Evolutionary conservation across 1,140 invertebrate species (phyloP).

Genomic region (Coptotermes formosanus): DNA sequence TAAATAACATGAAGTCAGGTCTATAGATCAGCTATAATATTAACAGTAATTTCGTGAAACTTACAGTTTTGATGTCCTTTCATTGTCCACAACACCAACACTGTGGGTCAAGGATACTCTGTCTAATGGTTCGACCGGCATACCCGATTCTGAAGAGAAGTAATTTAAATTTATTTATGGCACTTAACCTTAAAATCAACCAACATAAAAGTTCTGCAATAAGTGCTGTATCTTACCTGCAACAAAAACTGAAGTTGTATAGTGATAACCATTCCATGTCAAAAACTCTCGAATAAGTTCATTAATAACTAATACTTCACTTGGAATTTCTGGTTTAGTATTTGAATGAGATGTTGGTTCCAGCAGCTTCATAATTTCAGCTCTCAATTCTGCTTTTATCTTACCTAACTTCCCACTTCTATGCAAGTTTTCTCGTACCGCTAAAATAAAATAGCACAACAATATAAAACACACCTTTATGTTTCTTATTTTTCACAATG

Average conservation of each 20-base stretch:
- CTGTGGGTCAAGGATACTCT: conserved; percentile 44
- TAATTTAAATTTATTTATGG: too few relatives aligned
- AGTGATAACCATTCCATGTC: conserved; percentile 52
- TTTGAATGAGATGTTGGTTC: conserved; percentile 36
- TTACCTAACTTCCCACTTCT: conserved; percentile 46
- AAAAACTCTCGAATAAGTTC: conserved; percentile 52
- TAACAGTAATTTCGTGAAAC: conserved; percentile 41
- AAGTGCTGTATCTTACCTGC: conserved; percentile 42
- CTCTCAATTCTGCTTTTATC: conserved; percentile 50
- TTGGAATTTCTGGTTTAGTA: conserved; percentile 40
- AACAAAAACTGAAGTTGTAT: conserved; percentile 46
- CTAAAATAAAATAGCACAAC: conserved; percentile 38
- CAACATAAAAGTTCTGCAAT: background rate
- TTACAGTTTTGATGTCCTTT: conserved; percentile 45
- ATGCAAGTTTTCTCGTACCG: conserved; percentile 49
- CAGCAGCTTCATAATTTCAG: conserved; percentile 48
- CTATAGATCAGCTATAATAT: too few relatives aligned
- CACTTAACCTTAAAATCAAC: background rate
- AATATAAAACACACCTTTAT: too few relatives aligned
- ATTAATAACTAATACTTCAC: conserved; percentile 47
- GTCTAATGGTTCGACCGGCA: conserved; percentile 46
- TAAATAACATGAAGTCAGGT: too few relatives aligned
- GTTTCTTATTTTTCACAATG: background rate
- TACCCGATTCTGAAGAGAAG: conserved; percentile 45
- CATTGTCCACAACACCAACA: conserved; percentile 45